Base-by-base conservation (phyloP, 2,888 invertebrate species). In the Caenorhabditis zanzibari region DNA sequence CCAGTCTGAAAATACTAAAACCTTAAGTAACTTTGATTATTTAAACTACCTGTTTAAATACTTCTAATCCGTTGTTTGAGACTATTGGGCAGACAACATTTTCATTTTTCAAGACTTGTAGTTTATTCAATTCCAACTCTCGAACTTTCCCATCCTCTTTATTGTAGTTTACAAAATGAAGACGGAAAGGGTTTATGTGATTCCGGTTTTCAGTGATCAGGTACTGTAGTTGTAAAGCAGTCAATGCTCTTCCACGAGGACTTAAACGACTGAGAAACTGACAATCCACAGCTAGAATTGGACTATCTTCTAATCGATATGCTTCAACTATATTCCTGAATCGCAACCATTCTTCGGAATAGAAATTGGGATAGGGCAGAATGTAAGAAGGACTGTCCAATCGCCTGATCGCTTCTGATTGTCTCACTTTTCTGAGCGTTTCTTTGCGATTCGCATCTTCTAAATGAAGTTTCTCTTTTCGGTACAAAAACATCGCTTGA, bases 241-340 rank as follows among this genome's bases (percentile, higher is more conserved):
- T 91, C 24, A 92, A 84, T 44, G 85, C 82, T 12, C 85, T 81
- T 0, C 89, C 92, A 49, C 92, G 71, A 6, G 74, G 85, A 14
- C 89, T 85, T 26, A 91, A 85, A 16, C 79, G 64, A 6, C 77
- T 73, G 12, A 91, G 79, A 71, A 88, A 92, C 52, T 91, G 90
- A 71, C 92, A 92, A 61, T 92, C 92, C 44, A 92, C 82, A 7
- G 86, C 90, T 9, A 91, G 26, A 9, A 75, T 82, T 0, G 91
- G 91, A 0, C 64, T 32, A 38, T 28, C 41, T 52, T 88, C 85
- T 10, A 84, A 28, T 10, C 63, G 74, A 54, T 61, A 73, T 14
- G 73, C 32, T 26, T 79, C 54, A 16, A 74, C 10, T 7, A 79
- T 7, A 5, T 41, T 41, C 16, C 56, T 32, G 3, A 47, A 22